Percentiles rank a stretch among this genome's conserved stretches.
Evolutionary conservation across 2,797 vertebrate species (phyloP).

Genomic region (Pseudochirops cupreus): DNA sequence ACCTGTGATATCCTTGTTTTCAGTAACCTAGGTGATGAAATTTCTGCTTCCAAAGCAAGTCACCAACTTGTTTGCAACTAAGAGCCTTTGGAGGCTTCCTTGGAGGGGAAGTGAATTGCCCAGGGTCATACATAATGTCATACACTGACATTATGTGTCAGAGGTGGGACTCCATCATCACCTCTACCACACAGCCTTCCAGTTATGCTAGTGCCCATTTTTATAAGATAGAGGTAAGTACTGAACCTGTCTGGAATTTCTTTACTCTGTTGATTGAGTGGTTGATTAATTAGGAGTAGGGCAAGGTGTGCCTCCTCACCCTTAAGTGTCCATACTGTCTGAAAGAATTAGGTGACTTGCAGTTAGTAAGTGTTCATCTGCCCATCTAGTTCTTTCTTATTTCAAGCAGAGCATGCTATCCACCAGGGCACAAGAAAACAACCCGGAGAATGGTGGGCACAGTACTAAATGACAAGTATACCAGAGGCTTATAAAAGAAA

Average conservation of each 20-base stretch:
- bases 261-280: neutral
- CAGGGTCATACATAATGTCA: neutral
- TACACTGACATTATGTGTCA: neutral
- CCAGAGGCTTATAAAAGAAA: neutral
- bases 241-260: neutral
- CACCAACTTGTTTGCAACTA: neutral
- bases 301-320: neutral
- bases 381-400: neutral
- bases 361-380: neutral
- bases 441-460: too few relatives aligned
- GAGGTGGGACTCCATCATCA: neutral
- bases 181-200: too few relatives aligned
- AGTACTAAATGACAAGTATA: neutral
- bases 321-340: neutral
- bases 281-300: neutral
- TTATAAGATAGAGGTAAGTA: too few relatives aligned
- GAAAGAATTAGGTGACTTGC: neutral
- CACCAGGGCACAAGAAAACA: neutral
- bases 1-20: neutral
- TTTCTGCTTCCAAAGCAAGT: neutral
- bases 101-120: neutral
- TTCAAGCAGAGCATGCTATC: neutral
- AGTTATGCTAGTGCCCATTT: too few relatives aligned
- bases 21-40: neutral
- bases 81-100: neutral